These are phyloP conservation scores for Lottia gigantea DNA, from an alignment of 2,888 invertebrate species.

Conservation along the genomic window DNA sequence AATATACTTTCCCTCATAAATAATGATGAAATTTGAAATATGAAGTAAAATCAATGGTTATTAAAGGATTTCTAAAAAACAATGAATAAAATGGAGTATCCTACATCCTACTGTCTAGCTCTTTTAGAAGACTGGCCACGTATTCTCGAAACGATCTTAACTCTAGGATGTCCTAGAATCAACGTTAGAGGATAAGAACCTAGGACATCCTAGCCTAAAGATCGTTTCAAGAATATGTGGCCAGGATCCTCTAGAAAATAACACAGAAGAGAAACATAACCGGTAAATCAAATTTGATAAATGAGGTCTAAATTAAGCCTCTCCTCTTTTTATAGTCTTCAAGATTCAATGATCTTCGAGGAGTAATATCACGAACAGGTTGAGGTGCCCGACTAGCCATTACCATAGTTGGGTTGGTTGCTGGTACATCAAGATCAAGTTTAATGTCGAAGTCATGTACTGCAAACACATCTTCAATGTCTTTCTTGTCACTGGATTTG, in stretches of 20 bases:
- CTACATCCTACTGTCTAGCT: neutral
- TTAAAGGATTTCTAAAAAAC: neutral
- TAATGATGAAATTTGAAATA: too few species aligned
- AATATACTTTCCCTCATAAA: too few species aligned
- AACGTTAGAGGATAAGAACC: too few species aligned
- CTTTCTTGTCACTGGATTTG: constrained; percentile 30
- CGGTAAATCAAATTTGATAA: too few species aligned
- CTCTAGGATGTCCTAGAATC: too few species aligned
- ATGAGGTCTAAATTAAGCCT: constrained; percentile 57
- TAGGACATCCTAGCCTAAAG: too few species aligned
- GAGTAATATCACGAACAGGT: constrained; percentile 47
- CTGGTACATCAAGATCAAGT: constrained; percentile 77
- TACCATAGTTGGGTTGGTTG: constrained; percentile 51
- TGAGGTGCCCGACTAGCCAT: constrained; percentile 49
- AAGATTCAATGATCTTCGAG: constrained; percentile 65
- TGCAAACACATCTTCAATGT: constrained; percentile 73
- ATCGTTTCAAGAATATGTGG: too few species aligned
- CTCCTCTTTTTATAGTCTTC: constrained; percentile 68
- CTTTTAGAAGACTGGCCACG: too few species aligned
- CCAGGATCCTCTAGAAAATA: too few species aligned
- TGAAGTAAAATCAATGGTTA: too few species aligned
- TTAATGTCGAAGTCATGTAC: constrained; percentile 95
- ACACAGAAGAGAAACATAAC: too few species aligned
- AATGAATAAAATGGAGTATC: neutral
- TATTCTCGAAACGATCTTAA: too few species aligned